Evolutionary conservation across 2,113 vertebrate species (phyloP), one percentile per base, ranked within the genome.

Genomic region (Pomatorhinus ruficollis): DNA sequence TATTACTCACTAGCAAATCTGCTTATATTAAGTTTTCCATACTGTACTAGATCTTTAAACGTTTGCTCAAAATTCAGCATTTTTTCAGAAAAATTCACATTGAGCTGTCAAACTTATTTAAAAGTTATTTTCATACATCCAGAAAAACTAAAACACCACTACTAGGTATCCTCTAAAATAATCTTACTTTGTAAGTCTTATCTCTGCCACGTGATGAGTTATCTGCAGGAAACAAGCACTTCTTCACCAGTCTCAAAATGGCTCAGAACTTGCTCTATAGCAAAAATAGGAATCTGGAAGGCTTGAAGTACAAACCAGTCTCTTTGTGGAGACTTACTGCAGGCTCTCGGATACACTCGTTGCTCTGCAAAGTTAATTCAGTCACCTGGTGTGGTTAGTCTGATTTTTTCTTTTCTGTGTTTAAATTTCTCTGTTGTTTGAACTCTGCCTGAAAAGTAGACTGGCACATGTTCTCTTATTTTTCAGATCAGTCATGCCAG

Each of bases 401-500:
- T n/a, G 33, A 28, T 66, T 31, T 78, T 37, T 37, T 87, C 39
- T 69, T 91, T 33, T 35, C 25, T 61, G 39, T 61, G 40, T 71
- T 61, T 72, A 45, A 66, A 76, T 69, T 57, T 83, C 57, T 75
- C 24, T 39, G 68, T 85, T 74, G 28, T 88, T 47, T 94, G 82
- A 93, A 75, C 60, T 83, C 71, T 83, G 63, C 50, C 53, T 92
- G 45, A 86, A 65, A 85, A 88, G 75, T 66, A 47, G 68, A 56
- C 68, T 92, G 87, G 69, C 89, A 70, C n/a, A 44, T 35, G 50
- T 61, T 80, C 20, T 80, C 68, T 90, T 88, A 70, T 70, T 95
- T 96, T 93, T 95, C 68, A 77, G 86, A 94, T 93, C 87, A 92
- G 87, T 93, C 75, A 64, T 88, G 88, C 71, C 85, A 96, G 79